A percentile compares a stretch with the other conserved stretches of the same genome.
Conservation (phyloP, 2,113 vertebrate genomes). For the Numenius arquata region DNA sequence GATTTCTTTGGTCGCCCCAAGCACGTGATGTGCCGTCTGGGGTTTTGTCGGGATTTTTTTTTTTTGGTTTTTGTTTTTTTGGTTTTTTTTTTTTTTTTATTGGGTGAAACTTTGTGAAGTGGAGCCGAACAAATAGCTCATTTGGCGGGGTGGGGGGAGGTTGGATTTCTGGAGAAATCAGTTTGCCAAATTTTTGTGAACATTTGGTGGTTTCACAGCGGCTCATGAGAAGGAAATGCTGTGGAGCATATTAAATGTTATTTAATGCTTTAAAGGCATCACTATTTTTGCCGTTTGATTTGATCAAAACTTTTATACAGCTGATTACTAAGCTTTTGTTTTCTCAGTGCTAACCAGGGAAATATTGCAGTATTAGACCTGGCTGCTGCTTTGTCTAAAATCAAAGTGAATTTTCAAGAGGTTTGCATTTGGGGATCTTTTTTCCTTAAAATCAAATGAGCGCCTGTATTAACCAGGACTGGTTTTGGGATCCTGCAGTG, state of each 20-base stretch:
- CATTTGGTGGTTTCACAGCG: background rate
- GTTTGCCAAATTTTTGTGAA: background rate
- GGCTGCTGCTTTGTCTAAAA: background rate
- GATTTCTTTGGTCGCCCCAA: background rate
- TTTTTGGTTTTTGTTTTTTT: background rate
- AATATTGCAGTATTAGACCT: background rate
- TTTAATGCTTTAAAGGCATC: background rate
- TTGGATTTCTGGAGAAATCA: background rate
- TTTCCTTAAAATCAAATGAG: background rate
- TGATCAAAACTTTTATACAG: background rate
- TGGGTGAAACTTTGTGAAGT: background rate
- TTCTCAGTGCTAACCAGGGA: background rate
- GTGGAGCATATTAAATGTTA: background rate
- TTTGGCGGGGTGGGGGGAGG: background rate
- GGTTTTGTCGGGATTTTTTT: background rate
- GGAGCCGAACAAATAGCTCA: background rate
- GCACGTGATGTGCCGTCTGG: slow-evolving; percentile 41
- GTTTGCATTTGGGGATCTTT: background rate
- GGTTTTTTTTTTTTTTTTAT: background rate
- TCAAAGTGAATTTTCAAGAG: background rate
- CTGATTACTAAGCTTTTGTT: background rate
- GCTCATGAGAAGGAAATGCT: background rate
- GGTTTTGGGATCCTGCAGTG: background rate
- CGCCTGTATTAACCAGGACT: background rate
- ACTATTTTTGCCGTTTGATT: background rate